These are phyloP conservation scores for Forbesichthys papilliferus DNA, from an alignment of 2,113 vertebrate species.

Conservation along the genomic window DNA sequence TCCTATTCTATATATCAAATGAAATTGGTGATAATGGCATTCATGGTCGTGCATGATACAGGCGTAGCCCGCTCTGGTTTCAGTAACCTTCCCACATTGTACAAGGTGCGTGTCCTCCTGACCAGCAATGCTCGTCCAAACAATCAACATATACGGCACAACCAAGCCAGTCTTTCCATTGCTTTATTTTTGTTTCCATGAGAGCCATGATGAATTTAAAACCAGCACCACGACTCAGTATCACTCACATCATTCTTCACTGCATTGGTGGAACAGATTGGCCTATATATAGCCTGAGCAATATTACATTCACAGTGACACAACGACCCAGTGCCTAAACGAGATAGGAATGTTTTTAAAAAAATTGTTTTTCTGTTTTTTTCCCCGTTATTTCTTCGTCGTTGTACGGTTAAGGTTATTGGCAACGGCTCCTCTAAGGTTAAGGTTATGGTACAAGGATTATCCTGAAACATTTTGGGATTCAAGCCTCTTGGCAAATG, in stretches of 20 bases:
- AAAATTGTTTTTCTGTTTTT: not conserved
- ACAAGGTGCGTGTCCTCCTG: constrained; percentile 61
- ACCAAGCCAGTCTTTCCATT: not conserved
- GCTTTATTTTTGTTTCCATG: constrained; percentile 32
- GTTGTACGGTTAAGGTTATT: constrained; percentile 40
- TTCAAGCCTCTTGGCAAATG: too few relatives aligned
- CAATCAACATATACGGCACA: constrained; percentile 79
- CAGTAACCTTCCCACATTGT: constrained; percentile 51
- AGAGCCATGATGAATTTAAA: constrained; percentile 29
- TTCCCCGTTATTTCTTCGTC: too few relatives aligned
- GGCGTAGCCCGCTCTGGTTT: constrained; percentile 21
- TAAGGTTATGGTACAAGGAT: constrained; percentile 37
- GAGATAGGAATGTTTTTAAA: not conserved
- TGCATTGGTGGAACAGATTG: constrained; percentile 28
- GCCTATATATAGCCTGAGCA: constrained; percentile 36
- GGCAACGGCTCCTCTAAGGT: constrained; percentile 27
- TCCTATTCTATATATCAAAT: not conserved
- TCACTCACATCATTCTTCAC: constrained; percentile 25
- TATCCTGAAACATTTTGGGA: constrained; percentile 16
- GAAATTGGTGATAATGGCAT: not conserved
- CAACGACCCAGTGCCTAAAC: not conserved
- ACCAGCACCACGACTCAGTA: constrained; percentile 26
- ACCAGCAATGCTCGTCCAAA: constrained; percentile 70
- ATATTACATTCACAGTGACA: constrained; percentile 8
- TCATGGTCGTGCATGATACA: not conserved